These are phyloP conservation scores for Uropsilus gracilis DNA, from an alignment of 2,113 vertebrate genomes.

Conservation along the genomic window DNA sequence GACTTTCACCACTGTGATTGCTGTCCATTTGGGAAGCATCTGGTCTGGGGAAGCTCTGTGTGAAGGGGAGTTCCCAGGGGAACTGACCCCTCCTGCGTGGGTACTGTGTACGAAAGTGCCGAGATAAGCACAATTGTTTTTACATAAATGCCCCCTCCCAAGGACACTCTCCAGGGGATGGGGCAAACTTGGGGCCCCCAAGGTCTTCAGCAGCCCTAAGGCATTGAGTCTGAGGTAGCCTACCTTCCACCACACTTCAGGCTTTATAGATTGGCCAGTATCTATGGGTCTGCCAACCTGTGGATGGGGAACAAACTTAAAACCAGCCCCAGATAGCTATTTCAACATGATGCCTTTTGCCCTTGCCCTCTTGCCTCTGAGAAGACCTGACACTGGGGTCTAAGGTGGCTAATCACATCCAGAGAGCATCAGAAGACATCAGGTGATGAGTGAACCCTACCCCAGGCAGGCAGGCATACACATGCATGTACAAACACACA, in stretches of 20 bases:
- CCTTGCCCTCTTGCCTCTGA: background rate
- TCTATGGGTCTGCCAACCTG: background rate
- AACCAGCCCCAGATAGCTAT: background rate
- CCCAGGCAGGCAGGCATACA: fast-evolving
- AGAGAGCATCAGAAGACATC: background rate
- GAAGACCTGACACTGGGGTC: background rate
- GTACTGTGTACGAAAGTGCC: background rate
- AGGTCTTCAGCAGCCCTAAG: background rate
- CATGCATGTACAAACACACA: no score
- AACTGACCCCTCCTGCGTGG: background rate
- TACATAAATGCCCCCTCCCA: background rate
- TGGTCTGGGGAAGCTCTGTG: background rate
- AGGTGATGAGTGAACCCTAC: background rate
- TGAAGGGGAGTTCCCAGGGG: background rate
- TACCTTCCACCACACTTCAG: background rate
- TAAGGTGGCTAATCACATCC: background rate
- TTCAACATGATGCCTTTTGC: background rate
- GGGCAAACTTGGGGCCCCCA: background rate
- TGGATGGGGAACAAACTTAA: background rate
- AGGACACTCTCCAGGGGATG: background rate
- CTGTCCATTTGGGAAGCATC: background rate
- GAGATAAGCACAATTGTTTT: background rate
- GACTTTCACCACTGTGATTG: background rate
- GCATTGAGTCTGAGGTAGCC: background rate
- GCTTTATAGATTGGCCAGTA: background rate